Evolutionary conservation across 2,888 invertebrate species (phyloP).

Genomic region (Trissonchulus latispiculum): DNA sequence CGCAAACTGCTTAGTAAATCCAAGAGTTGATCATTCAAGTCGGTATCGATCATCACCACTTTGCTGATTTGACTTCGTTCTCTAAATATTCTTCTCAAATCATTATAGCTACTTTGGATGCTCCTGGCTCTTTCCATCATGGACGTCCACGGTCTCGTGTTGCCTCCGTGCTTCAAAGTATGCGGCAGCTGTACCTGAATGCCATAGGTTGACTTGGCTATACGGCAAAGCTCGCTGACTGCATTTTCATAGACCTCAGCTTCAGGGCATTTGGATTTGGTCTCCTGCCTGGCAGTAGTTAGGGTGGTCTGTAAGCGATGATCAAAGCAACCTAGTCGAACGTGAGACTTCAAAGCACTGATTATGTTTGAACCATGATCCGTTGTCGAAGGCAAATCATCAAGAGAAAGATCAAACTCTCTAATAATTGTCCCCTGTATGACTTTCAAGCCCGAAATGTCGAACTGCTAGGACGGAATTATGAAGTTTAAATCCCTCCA

Average conservation of each 20-base stretch:
- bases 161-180: no score
- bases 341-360: not conserved
- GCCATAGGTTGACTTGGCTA: not conserved
- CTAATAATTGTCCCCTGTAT: not conserved
- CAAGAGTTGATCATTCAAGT: no score
- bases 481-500: not conserved
- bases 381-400: not conserved
- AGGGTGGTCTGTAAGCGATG: not conserved
- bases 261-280: not conserved
- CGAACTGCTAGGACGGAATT: not conserved
- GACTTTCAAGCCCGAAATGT: not conserved
- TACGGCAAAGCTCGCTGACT: not conserved
- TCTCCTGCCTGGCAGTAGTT: not conserved
- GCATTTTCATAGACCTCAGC: not conserved
- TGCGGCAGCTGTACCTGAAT: slow-evolving; percentile 1
- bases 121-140: no score
- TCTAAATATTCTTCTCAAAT: no score
- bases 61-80: no score
- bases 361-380: not conserved
- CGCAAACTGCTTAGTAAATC: no score
- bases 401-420: not conserved
- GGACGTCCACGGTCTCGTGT: no score
- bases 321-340: no score
- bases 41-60: no score
- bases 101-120: no score